Base-by-base conservation (phyloP, 2,888 invertebrate species). In the Adelognathus sp. region DNA sequence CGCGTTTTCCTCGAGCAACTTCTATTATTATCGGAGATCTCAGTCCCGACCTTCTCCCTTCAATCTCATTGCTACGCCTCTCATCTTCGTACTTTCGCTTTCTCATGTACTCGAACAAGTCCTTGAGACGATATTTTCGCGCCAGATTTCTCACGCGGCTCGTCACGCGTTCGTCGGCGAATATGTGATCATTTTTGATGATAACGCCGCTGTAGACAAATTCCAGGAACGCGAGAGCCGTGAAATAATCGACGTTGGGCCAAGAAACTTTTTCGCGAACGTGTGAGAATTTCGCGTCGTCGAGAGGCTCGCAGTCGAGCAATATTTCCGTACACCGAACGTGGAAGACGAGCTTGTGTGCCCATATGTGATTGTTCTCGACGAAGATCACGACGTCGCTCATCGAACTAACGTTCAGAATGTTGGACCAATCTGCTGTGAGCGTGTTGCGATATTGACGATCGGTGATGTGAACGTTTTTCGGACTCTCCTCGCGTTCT, bases 371-470 rank as follows among this genome's bases (percentile, higher is more conserved):
- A 58, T 88, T 86, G 70, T 89, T 86, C 58, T 91, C 88, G 1
- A 90, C 88, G 72, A 89, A 87, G 36, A 93, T 84, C 16, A 90
- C 86, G 9, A 92, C 70, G 82, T 93, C 93, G 85, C 92, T 93
- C 77, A 90, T 86, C 44, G 86, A 81, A 72, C 86, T 88, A 29
- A 89, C 88, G 72, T 90, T 90, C 4, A 92, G 73, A 33, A 89
- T 81, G 74, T 84, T 84, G 27, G 83, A 77, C 92, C 92, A 92
- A 72, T 91, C 89, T 14, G 66, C 60, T n/a, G 83, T 81, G 36
- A 87, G 16, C 67, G 76, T 82, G 72, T 84, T 79, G 60, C 84
- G 72, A 54, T 85, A 87, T 79, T 81, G 56, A 18, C 76, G 71
- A 63, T 79, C 76, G 1, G 67, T 63, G 2, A 72, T 33, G 63